Evolutionary conservation across 2,797 vertebrate species (phyloP).

Genomic region (Stomatorhinus walkeri): DNA sequence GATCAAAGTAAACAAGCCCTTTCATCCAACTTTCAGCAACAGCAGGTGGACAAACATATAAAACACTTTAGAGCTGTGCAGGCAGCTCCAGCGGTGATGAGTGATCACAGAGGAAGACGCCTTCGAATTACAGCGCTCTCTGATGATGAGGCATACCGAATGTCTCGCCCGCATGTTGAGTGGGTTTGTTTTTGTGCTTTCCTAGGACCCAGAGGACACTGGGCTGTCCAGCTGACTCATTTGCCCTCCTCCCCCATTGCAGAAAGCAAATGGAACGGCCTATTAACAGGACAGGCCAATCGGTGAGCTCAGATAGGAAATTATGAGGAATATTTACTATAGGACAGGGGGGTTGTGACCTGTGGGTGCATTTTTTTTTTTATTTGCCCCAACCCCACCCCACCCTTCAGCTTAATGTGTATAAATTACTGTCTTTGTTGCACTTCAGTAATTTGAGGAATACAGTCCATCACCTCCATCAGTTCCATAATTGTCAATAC

Average conservation of each 20-base stretch:
- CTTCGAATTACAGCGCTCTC: background rate
- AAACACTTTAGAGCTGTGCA: background rate
- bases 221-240: background rate
- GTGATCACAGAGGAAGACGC: background rate
- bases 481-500: background rate
- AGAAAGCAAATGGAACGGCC: background rate
- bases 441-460: background rate
- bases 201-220: background rate
- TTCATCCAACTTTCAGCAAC: background rate
- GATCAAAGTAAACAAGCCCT: background rate
- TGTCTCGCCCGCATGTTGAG: background rate
- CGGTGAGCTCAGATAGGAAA: background rate
- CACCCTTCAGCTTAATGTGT: background rate
- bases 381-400: background rate
- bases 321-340: background rate
- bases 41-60: background rate
- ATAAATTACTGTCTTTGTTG: background rate
- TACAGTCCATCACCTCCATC: background rate
- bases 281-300: background rate
- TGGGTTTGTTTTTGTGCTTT: background rate
- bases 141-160: background rate
- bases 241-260: background rate
- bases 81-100: background rate
- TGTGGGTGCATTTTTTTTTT: background rate
- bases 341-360: background rate